Evolutionary conservation across 1,140 invertebrate genomes (phyloP).

Genomic region (Drosophila neocordata): DNA sequence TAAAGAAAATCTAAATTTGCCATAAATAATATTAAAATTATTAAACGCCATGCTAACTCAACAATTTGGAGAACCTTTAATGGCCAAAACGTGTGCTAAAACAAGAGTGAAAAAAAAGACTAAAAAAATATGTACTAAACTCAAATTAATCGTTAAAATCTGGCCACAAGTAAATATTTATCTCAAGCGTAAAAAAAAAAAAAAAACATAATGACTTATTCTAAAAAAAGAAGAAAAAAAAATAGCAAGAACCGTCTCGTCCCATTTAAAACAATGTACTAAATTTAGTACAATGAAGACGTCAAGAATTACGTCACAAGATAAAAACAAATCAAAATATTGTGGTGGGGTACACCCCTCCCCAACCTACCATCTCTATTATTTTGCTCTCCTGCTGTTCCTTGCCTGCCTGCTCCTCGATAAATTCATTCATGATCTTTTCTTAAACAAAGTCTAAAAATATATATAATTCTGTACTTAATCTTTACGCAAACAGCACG

Average conservation of each 20-base stretch:
- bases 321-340: conserved; percentile 49
- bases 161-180: conserved; percentile 51
- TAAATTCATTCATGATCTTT: conserved; percentile 49
- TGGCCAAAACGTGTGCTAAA: conserved; percentile 33
- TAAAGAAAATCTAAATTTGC: too few relatives aligned
- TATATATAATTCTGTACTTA: conserved; percentile 20
- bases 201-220: conserved; percentile 11
- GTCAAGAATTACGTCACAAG: conserved; percentile 39
- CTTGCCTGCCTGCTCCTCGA: conserved; percentile 19
- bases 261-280: conserved; percentile 32
- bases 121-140: conserved; percentile 29
- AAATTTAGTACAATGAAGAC: conserved; percentile 54
- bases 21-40: conserved; percentile 1
- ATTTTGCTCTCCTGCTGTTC: too few relatives aligned
- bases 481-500: conserved; percentile 41
- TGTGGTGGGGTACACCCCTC: conserved; percentile 24
- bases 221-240: not conserved
- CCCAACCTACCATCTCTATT: too few relatives aligned
- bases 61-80: conserved; percentile 1
- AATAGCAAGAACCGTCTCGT: conserved; percentile 11
- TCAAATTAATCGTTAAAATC: conserved; percentile 31
- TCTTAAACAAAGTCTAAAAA: conserved; percentile 39
- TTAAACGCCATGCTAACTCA: not conserved
- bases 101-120: conserved; percentile 4
- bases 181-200: conserved; percentile 21